These are phyloP conservation scores for Diarsia rubi DNA, from an alignment of 2,888 invertebrate species.

Conservation along the genomic window DNA sequence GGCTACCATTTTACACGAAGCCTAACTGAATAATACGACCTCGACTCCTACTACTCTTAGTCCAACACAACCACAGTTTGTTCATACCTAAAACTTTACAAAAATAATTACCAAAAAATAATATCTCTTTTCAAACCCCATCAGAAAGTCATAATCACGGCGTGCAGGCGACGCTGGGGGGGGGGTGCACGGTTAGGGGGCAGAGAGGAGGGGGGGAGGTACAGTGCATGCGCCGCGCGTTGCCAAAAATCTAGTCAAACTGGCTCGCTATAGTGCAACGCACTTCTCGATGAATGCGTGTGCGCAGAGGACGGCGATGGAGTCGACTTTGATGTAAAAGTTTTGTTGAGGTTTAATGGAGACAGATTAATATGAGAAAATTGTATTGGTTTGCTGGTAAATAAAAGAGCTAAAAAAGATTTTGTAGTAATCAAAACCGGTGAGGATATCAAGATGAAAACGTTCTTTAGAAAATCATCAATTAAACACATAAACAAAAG, in stretches of 20 bases:
- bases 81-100: background rate
- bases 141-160: conserved; percentile 81
- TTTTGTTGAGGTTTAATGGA: background rate
- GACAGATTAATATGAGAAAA: background rate
- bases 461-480: background rate
- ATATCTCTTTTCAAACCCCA: conserved; percentile 72
- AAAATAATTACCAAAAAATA: conserved; percentile 33
- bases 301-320: conserved; percentile 69
- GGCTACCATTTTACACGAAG: background rate
- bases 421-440: background rate
- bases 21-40: too few species aligned
- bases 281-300: conserved; percentile 86
- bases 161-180: conserved; percentile 60
- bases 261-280: conserved; percentile 90
- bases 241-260: conserved; percentile 91
- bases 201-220: conserved; percentile 56
- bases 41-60: background rate
- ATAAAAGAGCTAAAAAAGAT: background rate
- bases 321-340: conserved; percentile 60
- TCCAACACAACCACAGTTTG: background rate
- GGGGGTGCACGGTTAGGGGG: conserved; percentile 54
- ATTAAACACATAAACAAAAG: background rate
- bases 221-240: conserved; percentile 73
- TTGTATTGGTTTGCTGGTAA: background rate
- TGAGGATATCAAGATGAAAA: background rate